Evolutionary conservation across 2,797 vertebrate species (phyloP).

Genomic region (Hippocampus kuda): DNA sequence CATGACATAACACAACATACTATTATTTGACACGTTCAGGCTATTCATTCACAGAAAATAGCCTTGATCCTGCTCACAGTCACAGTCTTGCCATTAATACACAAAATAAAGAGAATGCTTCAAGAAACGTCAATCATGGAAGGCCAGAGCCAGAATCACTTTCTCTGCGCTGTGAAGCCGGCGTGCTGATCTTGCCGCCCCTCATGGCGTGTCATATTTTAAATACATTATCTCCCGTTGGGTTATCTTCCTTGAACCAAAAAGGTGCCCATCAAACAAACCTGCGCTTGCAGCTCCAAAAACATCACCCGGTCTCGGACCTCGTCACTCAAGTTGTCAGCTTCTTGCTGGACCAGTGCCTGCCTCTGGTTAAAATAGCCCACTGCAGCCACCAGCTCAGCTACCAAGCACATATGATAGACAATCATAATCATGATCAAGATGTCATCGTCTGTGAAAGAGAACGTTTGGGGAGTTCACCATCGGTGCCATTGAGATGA

Average conservation of each 20-base stretch:
- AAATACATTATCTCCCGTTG: not conserved
- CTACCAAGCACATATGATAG: slow-evolving; percentile 30
- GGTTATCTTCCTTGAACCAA: not conserved
- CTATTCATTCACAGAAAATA: too few species aligned
- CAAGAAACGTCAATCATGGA: too few species aligned
- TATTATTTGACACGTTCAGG: too few species aligned
- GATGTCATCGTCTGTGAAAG: too few species aligned
- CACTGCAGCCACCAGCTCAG: slow-evolving; percentile 65
- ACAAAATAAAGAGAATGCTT: too few species aligned
- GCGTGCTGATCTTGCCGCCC: too few species aligned
- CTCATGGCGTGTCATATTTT: too few species aligned
- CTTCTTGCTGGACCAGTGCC: slow-evolving; percentile 38
- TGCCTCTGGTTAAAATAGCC: slow-evolving; percentile 63
- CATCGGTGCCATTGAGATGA: slow-evolving; percentile 69
- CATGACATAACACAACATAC: not conserved
- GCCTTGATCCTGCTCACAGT: too few species aligned
- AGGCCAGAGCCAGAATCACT: too few species aligned
- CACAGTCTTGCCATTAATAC: too few species aligned
- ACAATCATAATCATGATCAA: not conserved
- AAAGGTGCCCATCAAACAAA: slow-evolving; percentile 23
- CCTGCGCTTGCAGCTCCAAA: slow-evolving; percentile 71
- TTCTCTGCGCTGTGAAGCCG: too few species aligned
- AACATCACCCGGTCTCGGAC: slow-evolving; percentile 58
- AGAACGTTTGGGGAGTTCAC: slow-evolving; percentile 30
- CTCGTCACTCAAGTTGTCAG: slow-evolving; percentile 47